Percentiles rank a stretch among this genome's conserved stretches.
Conservation (phyloP, 2,888 invertebrate genomes). For the Drosophila imparisetae region DNA sequence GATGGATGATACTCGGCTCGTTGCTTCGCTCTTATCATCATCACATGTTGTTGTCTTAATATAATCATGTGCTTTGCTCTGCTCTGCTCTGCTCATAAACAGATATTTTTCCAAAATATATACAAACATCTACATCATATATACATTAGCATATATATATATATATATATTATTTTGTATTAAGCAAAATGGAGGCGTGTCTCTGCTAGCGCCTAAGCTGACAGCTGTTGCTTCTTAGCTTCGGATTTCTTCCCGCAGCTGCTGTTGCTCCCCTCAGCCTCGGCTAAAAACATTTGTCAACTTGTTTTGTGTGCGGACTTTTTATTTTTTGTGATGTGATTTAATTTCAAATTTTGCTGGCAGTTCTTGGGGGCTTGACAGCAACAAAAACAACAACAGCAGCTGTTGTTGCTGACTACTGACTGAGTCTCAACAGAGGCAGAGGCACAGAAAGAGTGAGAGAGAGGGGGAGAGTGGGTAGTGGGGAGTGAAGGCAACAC, state of each 20-base stretch:
- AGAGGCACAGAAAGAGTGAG: background rate
- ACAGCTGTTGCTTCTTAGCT: constrained; percentile 34
- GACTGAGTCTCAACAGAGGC: background rate
- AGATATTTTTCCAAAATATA: constrained; percentile 50
- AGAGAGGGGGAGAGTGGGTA: no score
- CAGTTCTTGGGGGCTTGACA: constrained; percentile 21
- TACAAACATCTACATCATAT: background rate
- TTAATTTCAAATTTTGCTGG: constrained; percentile 31
- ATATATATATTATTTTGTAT: constrained; percentile 19
- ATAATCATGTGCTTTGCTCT: constrained; percentile 59
- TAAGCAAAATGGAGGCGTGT: constrained; percentile 58
- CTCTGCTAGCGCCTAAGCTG: constrained; percentile 25
- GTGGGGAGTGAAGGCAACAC: background rate
- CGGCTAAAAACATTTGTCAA: constrained; percentile 41
- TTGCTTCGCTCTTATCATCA: constrained; percentile 15
- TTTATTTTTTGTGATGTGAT: constrained; percentile 23
- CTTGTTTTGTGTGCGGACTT: constrained; percentile 42
- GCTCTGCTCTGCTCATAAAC: constrained; percentile 52
- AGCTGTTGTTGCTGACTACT: background rate
- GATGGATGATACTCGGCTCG: constrained; percentile 27
- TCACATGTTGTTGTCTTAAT: constrained; percentile 26
- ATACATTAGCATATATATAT: background rate
- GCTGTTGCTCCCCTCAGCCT: background rate
- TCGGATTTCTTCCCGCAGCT: background rate
- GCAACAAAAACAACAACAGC: background rate